Evolutionary conservation across 2,888 invertebrate species (phyloP), one percentile per base, ranked within the genome.

Genomic region (Troglohyphantes excavatus): DNA sequence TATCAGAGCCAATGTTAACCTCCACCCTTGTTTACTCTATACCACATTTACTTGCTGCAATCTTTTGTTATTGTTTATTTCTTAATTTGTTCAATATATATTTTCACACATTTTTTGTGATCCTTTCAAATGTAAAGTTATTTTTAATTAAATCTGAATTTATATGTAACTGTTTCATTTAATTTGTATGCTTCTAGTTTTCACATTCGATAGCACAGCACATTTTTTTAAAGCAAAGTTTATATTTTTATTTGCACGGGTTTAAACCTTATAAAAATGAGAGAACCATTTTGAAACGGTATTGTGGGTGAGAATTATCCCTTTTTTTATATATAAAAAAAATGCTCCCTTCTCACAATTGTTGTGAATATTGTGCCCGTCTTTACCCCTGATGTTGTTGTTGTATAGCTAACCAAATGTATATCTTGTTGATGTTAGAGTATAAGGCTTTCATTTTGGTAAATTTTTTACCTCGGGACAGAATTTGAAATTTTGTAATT

Each of bases 401-500:
- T 63, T 63, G 27, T 78, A 53, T 53, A 53, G 53, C 0, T 65
- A 26, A 33, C 26, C 23, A 13, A 6, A 29, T 13, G 43, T 43
- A 65, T 43, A 33, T 75, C 33, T 68, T 23, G 61, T 43, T 65
- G 78, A 61, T 59, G 26, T 61, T 76, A 78, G 23, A 33, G 29
- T 75, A 13, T 33, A 33, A 33, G 61, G 75, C 13, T 29, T 39
- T 43, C 33, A 63, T 33, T 76, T 63, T 19, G 39, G 9, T 21
- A 21, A 61, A 19, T 26, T 46, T 53, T 46, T 53, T 53, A 17
- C n/a, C 33, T 65, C 19, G 39, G 39, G 26, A 43, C 23, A 78
- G 26, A 33, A 11, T 23, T 59, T 6, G 27, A 23, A 27, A 73
- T 53, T n/a, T n/a, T 53, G 13, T 53, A 53, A 53, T 53, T 53